Evolutionary conservation across 2,797 vertebrate genomes (phyloP), one percentile per base, ranked within the genome.

Genomic region (Chaetophractus vellerosus): DNA sequence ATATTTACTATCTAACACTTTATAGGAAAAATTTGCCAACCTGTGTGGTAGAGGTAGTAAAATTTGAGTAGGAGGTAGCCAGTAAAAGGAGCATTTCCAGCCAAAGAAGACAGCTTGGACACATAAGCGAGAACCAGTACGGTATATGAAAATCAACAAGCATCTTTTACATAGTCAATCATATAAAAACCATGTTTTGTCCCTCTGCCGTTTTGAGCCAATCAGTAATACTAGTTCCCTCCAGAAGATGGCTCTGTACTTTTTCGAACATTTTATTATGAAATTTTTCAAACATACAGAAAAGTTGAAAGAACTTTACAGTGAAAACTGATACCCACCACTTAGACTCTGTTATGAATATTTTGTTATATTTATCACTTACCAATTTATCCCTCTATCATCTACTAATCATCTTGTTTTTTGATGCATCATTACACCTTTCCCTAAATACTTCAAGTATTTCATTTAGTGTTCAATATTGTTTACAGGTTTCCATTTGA

Each of bases 201-300:
- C 78, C n/a, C 11, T 16, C 66, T 66, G 28, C 6, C 23, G 52
- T 86, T 93, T 57, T 55, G 26, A 95, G 64, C 8, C 69, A 72
- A 92, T 57, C n/a, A 80, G 89, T 79, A 92, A 95, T 95, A 89
- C 66, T 71, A 86, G 5, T 68, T 82, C 89, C 80, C 89, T 91
- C 93, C 92, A 88, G 68, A 92, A 96, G 95, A 95, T 94, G 96
- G 88, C 96, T 33, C 76, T 90, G 92, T 81, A 78, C 2, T 84
- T 45, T 57, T 59, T 9, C 36, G 10, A 78, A 94, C 76, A 61
- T 63, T 81, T 64, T 89, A 76, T 38, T 31, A 57, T 8, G 59
- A 84, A 94, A 80, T 74, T n/a, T 88, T 31, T 71, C 64, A 69
- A 93, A 71, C 19, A 63, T 19, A 26, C 3, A 78, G 19, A 63